Conservation (phyloP, 92 coral and sea anemone genomes). For the Galaxea fascicularis region DNA sequence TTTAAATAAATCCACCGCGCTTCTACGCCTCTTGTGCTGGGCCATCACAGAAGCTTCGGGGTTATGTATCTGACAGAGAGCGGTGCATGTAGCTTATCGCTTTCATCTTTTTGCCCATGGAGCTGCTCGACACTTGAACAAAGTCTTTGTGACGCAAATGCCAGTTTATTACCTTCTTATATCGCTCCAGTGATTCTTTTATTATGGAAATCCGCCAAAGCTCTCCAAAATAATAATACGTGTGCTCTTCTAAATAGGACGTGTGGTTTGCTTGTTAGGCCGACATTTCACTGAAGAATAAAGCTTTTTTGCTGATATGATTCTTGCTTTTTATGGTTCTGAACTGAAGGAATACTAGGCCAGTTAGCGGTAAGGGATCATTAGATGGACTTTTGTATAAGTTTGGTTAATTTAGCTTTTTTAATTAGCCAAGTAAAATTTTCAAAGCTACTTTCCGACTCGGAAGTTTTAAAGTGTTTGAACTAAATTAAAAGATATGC, state of each 20-base stretch:
- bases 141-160: slow-evolving; percentile 20
- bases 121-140: neutral
- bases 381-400: too few species aligned
- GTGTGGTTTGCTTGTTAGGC: slow-evolving; percentile 1
- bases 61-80: neutral
- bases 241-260: neutral
- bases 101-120: slow-evolving; percentile 6
- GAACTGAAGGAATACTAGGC: neutral
- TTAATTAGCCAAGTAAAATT: slow-evolving; percentile 1
- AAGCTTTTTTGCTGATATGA: slow-evolving; percentile 1
- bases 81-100: neutral
- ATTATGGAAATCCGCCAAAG: slow-evolving; percentile 35
- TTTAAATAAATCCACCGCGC: slow-evolving; percentile 52
- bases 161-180: neutral
- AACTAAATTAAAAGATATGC: slow-evolving; percentile 15
- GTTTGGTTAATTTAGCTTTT: neutral
- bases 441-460: neutral
- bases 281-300: neutral
- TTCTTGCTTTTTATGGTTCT: neutral
- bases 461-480: slow-evolving; percentile 22
- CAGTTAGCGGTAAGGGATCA: neutral
- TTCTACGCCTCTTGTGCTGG: slow-evolving; percentile 3
- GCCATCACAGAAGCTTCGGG: slow-evolving; percentile 12
- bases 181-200: slow-evolving; percentile 28
- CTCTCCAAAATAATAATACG: neutral